Base-by-base conservation (phyloP, 1,140 invertebrate species). In the Prorops nasuta region DNA sequence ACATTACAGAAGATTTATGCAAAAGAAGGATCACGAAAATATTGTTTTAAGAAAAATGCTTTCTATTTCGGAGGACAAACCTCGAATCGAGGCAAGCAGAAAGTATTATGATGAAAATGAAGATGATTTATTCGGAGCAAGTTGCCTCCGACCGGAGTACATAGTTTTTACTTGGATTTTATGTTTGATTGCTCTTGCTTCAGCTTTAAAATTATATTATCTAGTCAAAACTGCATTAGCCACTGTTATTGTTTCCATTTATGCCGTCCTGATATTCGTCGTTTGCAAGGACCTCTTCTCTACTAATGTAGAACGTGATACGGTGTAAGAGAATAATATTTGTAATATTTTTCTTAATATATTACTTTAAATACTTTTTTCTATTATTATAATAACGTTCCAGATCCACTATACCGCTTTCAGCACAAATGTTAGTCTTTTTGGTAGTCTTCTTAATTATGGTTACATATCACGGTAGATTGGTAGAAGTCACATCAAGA, bases 141-240 rank as follows among this genome's bases (percentile, higher is more conserved):
- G 44, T 44, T 89, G 86, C 49, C 77, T 82, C 19, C 80, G 85
- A 51, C 89, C 90, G 0, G 91, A 96, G 71, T 96, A 96, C 66
- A 86, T 95, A 8, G 88, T 96, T 1, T 93, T 94, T 71, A 93
- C 91, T 0, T 96, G 93, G 91, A 88, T 96, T 17, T 76, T 97
- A n/a, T 94, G 91, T 49, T 80, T 97, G 28, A 88, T 96, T 1
- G 90, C 92, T 0, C 78, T 94, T 45, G 92, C 92, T 1, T 91
- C 93, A 0, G 94, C 94, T n/a, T 74, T 98, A 8, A 96, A 95
- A 67, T 78, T 97, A 3, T 93, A 94, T 64, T 96, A 94, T 66
- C 66, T 96, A 36, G 86, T 95, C 21, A 98, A 97, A 78, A 88
- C 92, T 0, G 78, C 88, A 1, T 73, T 97, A 49, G 87, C 93